Evolutionary conservation across 2,797 vertebrate species (phyloP).

Genomic region (Chiloscyllium punctatum): DNA sequence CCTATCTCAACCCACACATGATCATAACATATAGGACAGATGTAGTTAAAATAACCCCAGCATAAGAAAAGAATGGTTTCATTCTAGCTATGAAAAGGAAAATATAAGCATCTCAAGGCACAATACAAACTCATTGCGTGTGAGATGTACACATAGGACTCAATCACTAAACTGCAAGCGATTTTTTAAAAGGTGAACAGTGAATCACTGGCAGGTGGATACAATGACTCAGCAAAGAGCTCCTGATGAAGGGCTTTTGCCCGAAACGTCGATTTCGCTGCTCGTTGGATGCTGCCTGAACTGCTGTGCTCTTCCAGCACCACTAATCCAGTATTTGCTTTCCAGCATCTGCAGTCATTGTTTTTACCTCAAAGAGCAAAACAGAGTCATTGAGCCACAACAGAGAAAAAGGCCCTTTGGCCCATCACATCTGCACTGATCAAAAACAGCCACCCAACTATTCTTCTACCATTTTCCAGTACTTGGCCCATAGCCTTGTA

Average conservation of each 20-base stretch:
- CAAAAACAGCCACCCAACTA: no score
- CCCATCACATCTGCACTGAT: no score
- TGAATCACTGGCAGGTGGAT: background rate
- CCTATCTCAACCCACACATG: background rate
- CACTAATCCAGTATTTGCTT: no score
- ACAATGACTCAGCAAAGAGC: background rate
- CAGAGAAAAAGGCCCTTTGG: no score
- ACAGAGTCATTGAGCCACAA: no score
- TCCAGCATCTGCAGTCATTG: no score
- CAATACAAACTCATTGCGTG: background rate
- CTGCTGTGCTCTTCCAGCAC: no score
- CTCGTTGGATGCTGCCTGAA: no score
- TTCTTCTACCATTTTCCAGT: no score
- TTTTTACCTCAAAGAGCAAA: background rate
- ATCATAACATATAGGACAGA: background rate
- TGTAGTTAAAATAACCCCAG: background rate
- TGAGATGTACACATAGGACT: background rate
- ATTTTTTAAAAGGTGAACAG: background rate
- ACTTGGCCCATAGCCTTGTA: no score
- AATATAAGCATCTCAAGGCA: background rate
- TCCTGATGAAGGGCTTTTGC: no score
- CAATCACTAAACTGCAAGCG: background rate
- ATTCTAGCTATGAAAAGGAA: background rate
- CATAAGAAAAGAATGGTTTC: background rate
- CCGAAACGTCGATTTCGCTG: no score